phyloP scores from a whole-genome alignment of 2,113 vertebrate genomes.

The Grantiella picta region DNA sequence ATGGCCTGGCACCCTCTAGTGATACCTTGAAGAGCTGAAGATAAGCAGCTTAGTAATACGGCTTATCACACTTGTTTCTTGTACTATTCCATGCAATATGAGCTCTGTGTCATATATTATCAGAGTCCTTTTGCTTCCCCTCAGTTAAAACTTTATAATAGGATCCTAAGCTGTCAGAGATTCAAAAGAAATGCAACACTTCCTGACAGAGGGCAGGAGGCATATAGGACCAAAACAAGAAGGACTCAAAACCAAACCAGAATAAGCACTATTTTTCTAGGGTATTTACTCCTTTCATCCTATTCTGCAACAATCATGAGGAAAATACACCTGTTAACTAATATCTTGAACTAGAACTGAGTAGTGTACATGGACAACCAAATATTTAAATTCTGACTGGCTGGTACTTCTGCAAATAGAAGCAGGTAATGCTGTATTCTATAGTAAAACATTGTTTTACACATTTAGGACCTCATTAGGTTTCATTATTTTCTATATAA shows the following conservation, averaged over 20 bases:
- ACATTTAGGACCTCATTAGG: background rate
- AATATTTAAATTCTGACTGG: background rate
- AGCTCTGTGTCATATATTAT: background rate
- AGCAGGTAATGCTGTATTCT: background rate
- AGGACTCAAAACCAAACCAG: background rate
- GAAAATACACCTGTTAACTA: background rate
- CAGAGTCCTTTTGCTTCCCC: background rate
- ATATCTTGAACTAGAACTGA: background rate
- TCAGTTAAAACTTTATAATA: background rate
- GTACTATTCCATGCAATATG: background rate
- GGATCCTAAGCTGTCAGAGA: background rate
- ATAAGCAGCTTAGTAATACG: background rate
- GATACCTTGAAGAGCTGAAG: background rate
- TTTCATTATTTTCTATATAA: background rate
- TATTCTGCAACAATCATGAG: background rate
- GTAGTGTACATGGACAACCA: background rate
- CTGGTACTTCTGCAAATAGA: background rate
- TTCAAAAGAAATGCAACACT: background rate
- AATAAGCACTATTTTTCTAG: background rate
- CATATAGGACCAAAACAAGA: background rate
- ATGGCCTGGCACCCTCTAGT: conserved; percentile 20
- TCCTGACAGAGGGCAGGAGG: background rate
- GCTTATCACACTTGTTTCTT: background rate
- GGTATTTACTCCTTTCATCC: background rate
- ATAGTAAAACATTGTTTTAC: background rate